Evolutionary conservation across 1,140 invertebrate genomes (phyloP), one percentile per base, ranked within the genome.

Genomic region (Camponotus pennsylvanicus): DNA sequence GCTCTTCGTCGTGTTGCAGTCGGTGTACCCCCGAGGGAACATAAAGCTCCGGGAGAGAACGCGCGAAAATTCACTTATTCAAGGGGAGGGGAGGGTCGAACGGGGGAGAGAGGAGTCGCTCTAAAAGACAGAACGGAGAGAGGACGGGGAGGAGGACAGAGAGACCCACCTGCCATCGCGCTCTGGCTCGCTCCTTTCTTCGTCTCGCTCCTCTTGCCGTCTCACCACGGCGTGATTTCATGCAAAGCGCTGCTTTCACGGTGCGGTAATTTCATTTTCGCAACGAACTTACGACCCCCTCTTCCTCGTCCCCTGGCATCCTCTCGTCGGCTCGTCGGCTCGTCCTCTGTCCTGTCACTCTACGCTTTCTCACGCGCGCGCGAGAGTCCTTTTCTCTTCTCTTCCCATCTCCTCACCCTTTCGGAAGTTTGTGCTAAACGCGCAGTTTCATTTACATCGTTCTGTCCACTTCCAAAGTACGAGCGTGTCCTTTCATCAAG

Each of bases 231-330:
- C 87, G 88, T 89, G 89, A 92, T 89, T 90, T 86, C 88, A 89
- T 87, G 91, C 86, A 93, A 92, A 92, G 91, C 91, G 89, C 89
- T 92, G 92, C 92, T 92, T 92, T 92, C 90, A 92, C 90, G 90
- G 86, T 85, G 88, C 92, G 90, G 92, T 92, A 92, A 92, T 92
- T 91, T 92, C 92, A 92, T 92, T 92, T 91, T 92, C 89, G 64
- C 88, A 92, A 92, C 91, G 87, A 92, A 92, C 90, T 93, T 93
- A 92, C 88, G 67, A 52, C 49, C 75, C 69, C 55, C 75, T 32
- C 21, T 61, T 32, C 9, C 66, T 40, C 37, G 6, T 27, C 63
- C 63, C 37, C 52, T 45, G 63, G 55, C 59, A 63, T 49, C 57
- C 73, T 87, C 71, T 61, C 59, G 79, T 15, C 40, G 67, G 34